Base-by-base conservation (phyloP, 1,140 invertebrate genomes). In the Venustaconcha ellipsiformis region DNA sequence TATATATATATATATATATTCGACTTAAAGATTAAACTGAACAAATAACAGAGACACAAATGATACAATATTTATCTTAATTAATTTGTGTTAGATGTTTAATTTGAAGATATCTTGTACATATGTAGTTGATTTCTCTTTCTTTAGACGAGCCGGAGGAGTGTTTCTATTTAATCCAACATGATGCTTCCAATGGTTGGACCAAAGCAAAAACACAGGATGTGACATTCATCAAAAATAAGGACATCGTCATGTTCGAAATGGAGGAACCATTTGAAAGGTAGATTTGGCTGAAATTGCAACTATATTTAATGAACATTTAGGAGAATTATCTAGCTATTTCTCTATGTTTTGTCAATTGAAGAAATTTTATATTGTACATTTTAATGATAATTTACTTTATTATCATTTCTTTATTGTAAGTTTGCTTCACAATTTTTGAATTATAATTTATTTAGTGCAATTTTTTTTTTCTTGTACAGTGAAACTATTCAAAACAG, bases 201-300 rank as follows among this genome's bases (percentile, higher is more conserved):
- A 73, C 57, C 8, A 66, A 67, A 13, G 57, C 70, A 26, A 15
- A 15, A 15, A 74, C 79, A 37, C 70, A 79, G 37, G 13, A 66
- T 2, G 62, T 83, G 17, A 63, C 67, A 11, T 79, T 81, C 26
- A 64, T 74, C 18, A 84, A 83, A 57, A 83, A 77, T 58, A 84
- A 81, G 64, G 84, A 85, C 71, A 68, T 80, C 48, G 81, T 82
- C 15, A 59, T 56, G 11, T 81, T 85, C 65, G 81, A 83, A 14
- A 62, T 85, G 18, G 64, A 15, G 6, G 18, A 78, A 20, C 58
- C 72, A 8, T 66, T 74, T 20, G 62, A 71, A 67, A 80, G 78
- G 82, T 84, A 76, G 0, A 4, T 8, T 48, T 4, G 26, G 26
- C 26, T 30, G 11, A 48, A 11, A 8, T 6, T 11, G 11, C 11